Base-by-base conservation (phyloP, 2,888 invertebrate species). In the Matsumyia berberina region DNA sequence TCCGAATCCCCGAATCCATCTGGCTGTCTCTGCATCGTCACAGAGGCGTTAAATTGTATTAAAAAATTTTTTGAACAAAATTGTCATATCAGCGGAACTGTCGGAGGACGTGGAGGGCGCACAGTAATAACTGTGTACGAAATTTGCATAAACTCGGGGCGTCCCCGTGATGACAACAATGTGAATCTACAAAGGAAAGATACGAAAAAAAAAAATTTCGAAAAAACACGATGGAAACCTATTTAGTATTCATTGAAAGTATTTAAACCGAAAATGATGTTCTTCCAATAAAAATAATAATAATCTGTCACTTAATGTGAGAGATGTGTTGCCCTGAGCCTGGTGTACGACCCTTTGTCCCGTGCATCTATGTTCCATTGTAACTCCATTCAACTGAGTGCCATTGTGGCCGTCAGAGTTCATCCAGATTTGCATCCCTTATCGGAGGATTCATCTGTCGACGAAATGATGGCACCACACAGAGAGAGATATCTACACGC, bases 371-470 rank as follows among this genome's bases (percentile, higher is more conserved):
- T 29, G 69, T 58, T 60, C 57, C 31, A 49, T 82, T 78, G 74
- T 76, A 80, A 29, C 42, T 72, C 55, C 51, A 49, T 70, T 44
- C 51, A 37, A 15, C 67, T 37, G 44, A 53, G 55, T 62, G 31
- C 29, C 39, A 33, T 69, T 69, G 19, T 19, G 58, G 39, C 33
- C 62, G 87, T 35, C 51, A 51, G 87, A 89, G 89, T 88, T 88
- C 88, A 88, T 88, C 79, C 83, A 73, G 88, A 88, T 87, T 87
- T 87, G 82, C 88, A 87, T 85, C 85, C 85, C 80, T 74, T 85
- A 80, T 85, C 74, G 70, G 11, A 37, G 58, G 70, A 80, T 76
- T 85, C 85, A 74, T 85, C 85, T 74, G 51, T 80, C 8, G 55
- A 51, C 33, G 60, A 69, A 70, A 69, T 37, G 9, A 7, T 29